A percentile compares a stretch with the other conserved stretches of the same genome.
These are phyloP conservation scores for Lepas anatifera DNA, from an alignment of 2,888 invertebrate species.

Conservation along the genomic window DNA sequence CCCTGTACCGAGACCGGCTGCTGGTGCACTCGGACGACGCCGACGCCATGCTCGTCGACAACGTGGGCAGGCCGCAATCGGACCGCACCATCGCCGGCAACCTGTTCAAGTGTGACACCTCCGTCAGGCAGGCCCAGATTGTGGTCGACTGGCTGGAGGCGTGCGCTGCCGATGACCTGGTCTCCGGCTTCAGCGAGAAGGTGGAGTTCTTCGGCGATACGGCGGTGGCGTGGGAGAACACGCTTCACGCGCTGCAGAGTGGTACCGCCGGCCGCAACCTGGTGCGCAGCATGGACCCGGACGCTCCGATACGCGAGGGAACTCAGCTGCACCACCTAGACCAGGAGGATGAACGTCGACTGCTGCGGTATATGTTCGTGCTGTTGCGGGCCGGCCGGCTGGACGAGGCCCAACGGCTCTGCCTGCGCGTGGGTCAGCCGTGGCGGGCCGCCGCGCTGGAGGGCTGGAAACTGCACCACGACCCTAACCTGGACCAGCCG, in stretches of 20 bases:
- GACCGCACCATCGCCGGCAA: conserved; percentile 26
- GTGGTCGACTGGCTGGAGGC: conserved; percentile 88
- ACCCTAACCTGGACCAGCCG: conserved; percentile 54
- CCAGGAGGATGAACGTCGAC: conserved; percentile 55
- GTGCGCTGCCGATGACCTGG: conserved; percentile 49
- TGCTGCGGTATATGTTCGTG: conserved; percentile 51
- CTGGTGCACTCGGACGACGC: conserved; percentile 31
- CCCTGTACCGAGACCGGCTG: conserved; percentile 68
- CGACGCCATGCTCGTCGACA: conserved; percentile 25
- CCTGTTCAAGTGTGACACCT: conserved; percentile 46
- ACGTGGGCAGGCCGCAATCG: conserved; percentile 22
- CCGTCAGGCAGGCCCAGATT: conserved; percentile 49
- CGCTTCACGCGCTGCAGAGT: conserved; percentile 60
- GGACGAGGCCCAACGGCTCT: conserved; percentile 68
- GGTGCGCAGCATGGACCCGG: conserved; percentile 69
- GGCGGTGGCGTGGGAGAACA: conserved; percentile 83
- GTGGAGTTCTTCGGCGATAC: conserved; percentile 65
- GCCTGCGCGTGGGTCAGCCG: conserved; percentile 73
- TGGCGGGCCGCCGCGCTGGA: conserved; percentile 84
- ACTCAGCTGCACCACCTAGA: conserved; percentile 73
- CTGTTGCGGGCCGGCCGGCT: conserved; percentile 76
- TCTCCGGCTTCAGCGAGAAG: conserved; percentile 35
- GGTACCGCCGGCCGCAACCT: conserved; percentile 38
- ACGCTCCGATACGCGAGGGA: conserved; percentile 69
- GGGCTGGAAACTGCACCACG: conserved; percentile 79